A percentile compares a stretch with the other conserved stretches of the same genome.
phyloP scores from a whole-genome alignment of 1,140 invertebrate genomes.

The Drosophila bipectinata region DNA sequence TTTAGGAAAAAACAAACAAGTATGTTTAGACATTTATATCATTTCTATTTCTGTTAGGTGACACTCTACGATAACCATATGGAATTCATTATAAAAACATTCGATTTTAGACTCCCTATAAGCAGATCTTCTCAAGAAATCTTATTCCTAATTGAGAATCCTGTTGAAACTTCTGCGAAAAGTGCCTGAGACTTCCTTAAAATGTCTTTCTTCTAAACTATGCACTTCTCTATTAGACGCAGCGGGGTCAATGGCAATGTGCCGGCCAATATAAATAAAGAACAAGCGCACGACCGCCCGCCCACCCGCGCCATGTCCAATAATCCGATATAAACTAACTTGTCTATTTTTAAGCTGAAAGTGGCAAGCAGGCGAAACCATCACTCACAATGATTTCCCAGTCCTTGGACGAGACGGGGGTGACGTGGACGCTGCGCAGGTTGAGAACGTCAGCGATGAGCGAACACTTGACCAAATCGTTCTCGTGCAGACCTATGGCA shows the following conservation, averaged over 20 bases:
- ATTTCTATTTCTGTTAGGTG: not conserved
- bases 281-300: slow-evolving; percentile 66
- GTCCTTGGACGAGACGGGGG: slow-evolving; percentile 80
- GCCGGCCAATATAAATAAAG: slow-evolving; percentile 69
- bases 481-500: slow-evolving; percentile 76
- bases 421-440: slow-evolving; percentile 76
- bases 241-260: slow-evolving; percentile 74
- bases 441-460: slow-evolving; percentile 78
- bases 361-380: slow-evolving; percentile 32
- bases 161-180: too few species aligned
- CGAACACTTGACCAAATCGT: slow-evolving; percentile 80
- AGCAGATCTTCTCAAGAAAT: not conserved
- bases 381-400: slow-evolving; percentile 84
- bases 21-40: not conserved
- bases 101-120: not conserved
- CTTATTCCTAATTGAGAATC: too few species aligned
- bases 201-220: not conserved
- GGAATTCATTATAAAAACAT: too few species aligned
- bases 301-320: slow-evolving; percentile 65
- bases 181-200: not conserved
- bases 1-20: not conserved
- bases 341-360: slow-evolving; percentile 58
- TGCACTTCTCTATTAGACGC: not conserved
- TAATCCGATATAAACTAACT: slow-evolving; percentile 68
- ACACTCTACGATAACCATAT: not conserved